Base-by-base conservation (phyloP, 2,888 invertebrate genomes). In the Fragum fragum region DNA sequence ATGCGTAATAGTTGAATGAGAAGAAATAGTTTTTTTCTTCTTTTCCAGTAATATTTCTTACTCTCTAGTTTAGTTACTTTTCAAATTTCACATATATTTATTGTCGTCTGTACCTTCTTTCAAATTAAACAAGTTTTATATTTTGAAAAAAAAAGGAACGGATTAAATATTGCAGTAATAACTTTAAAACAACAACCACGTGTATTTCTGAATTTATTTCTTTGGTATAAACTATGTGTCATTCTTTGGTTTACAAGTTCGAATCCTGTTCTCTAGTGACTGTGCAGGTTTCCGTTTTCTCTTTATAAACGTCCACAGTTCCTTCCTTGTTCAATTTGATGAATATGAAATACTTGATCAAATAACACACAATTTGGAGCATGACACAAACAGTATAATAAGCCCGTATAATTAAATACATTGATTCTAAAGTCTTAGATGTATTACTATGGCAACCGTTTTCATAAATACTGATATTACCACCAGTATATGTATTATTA, bases 291-390 rank as follows among this genome's bases (percentile, higher is more conserved):
- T 47, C 47, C 2, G 7, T 47, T 47, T 47, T 47, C n/a, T 66
- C 36, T 26, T 42, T 66, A 32, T 66, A 66, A 7, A 66, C 42
- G 23, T 66, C 66, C 6, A 66, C 42, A n/a, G 11, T 66, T 1
- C 42, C 23, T 42, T 39, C 29, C 16, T 23, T 66, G 42, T 66
- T 66, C 2, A 66, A 42, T 66, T 66, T 66, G 1, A 23, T 23
- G 42, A 42, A 66, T 36, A 66, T 66, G 23, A 23, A 6, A 42
- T 42, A 42, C 66, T 36, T 66, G 5, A 66, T 16, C 39, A 32
- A 28, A 66, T 42, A 66, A 42, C 66, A 66, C 42, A 66, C 66
- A 11, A 66, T 66, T 42, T 66, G 66, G 6, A 66, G 26, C 21
- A 66, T 14, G 11, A 66, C 66, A 23, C 39, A 66, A 26, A 66